These are phyloP conservation scores for Notiomystis cincta DNA, from an alignment of 2,113 vertebrate species.

Conservation along the genomic window DNA sequence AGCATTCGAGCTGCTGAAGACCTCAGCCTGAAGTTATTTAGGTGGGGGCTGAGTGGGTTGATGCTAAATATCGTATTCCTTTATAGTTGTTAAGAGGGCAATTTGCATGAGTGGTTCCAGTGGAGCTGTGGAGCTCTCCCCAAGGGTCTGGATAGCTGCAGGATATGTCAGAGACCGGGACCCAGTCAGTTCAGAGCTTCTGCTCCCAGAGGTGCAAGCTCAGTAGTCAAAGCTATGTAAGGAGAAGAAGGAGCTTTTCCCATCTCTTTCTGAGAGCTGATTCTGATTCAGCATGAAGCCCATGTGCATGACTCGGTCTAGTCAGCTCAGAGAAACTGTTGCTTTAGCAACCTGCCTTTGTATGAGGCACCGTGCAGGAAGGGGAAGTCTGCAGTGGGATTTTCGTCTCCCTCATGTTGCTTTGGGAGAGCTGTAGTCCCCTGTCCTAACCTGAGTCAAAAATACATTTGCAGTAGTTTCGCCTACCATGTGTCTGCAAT, in stretches of 20 bases:
- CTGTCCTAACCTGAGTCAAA: background rate
- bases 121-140: background rate
- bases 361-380: background rate
- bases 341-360: constrained; percentile 16
- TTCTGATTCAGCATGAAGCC: background rate
- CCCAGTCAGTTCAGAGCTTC: background rate
- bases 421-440: background rate
- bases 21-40: background rate
- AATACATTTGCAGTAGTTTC: background rate
- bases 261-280: background rate
- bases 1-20: background rate
- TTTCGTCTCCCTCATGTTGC: background rate
- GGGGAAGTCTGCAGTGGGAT: background rate
- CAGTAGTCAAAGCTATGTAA: background rate
- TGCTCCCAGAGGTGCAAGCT: background rate
- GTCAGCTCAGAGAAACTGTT: background rate
- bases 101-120: background rate
- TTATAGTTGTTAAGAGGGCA: background rate
- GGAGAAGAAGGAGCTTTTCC: background rate
- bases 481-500: background rate
- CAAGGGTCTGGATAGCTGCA: background rate
- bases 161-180: background rate
- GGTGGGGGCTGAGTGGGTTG: background rate
- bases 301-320: background rate
- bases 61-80: background rate